These are phyloP conservation scores for Tyria jacobaeae DNA, from an alignment of 2,888 invertebrate genomes.

Conservation along the genomic window DNA sequence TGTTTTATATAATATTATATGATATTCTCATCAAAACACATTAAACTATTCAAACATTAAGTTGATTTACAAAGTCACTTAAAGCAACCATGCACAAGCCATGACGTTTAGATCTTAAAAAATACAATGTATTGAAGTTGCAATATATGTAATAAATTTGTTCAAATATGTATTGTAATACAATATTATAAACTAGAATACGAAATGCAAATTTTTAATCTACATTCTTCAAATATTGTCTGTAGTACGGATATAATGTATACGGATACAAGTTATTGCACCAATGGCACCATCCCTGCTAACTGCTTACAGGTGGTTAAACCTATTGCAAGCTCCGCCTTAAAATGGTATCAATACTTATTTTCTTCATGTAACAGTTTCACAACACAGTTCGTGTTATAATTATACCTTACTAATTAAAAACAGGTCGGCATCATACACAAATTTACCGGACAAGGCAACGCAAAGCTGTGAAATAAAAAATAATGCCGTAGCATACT, in stretches of 20 bases:
- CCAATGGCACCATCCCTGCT: not conserved
- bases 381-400: constrained; percentile 28
- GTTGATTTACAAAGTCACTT: not conserved
- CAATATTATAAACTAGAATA: not conserved
- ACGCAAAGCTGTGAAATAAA: constrained; percentile 17
- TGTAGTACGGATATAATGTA: constrained; percentile 5
- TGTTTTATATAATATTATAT: not conserved
- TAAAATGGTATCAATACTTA: constrained; percentile 14
- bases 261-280: constrained; percentile 1
- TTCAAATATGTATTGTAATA: constrained; percentile 9
- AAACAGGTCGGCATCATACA: constrained; percentile 50
- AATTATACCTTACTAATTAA: constrained; percentile 36
- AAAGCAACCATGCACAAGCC: constrained; percentile 3
- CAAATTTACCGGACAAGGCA: constrained; percentile 25
- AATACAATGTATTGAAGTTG: constrained; percentile 11
- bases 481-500: constrained; percentile 19
- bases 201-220: constrained; percentile 24
- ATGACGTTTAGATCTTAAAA: constrained; percentile 14
- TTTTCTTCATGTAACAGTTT: constrained; percentile 14
- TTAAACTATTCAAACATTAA: not conserved
- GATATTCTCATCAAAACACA: not conserved
- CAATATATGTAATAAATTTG: constrained; percentile 19
- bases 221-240: constrained; percentile 22
- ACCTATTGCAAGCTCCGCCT: constrained; percentile 25
- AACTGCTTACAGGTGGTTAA: constrained; percentile 19